Base-by-base conservation (phyloP, 2,797 vertebrate genomes). In the Gymnothorax reevesii region DNA sequence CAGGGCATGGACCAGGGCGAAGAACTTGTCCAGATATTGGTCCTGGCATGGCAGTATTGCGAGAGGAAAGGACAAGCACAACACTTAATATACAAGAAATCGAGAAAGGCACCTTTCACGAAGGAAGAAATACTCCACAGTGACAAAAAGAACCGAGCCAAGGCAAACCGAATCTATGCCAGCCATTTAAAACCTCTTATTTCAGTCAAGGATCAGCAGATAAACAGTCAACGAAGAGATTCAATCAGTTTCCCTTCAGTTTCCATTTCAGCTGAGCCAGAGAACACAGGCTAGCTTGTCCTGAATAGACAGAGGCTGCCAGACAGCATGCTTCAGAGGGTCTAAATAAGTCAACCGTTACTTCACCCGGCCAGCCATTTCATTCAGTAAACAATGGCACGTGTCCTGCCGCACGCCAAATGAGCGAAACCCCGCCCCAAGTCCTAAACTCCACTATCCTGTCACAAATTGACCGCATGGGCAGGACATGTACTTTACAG, bases 11-110 rank as follows among this genome's bases (percentile, higher is more conserved):
- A 99, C 98, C 94, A 99, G 94, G 20, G 98, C 98, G 94, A 99
- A 99, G 95, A 99, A 99, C 92, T 98, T 99, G 94, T 99, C 98
- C 60, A 99, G 96, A 89, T 97, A 99, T 90, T 99, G 98, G 91
- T 99, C 98, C 99, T 99, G 90, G 57, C 55, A 17, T 25, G 86
- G 60, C 3, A 59, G 0, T 10, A 57, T 3, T 49, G 57, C 8
- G 57, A 73, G 82, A 7, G 6, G 12, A 9, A 12, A 54, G 64
- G 22, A 62, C 69, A 77, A 33, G 64, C 73, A 54, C n/a, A 71
- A 87, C 49, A 33, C 25, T 49, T 4, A 57, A 25, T 52, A 33
- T 49, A 59, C 66, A 55, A n/a, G 64, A 27, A 42, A 57, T 55
- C 86, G 49, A 83, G 59, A 33, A 12, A 59, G 22, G 57, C 7